Percentiles rank a stretch among this genome's conserved stretches.
phyloP scores from a whole-genome alignment of 2,888 invertebrate genomes.

The Schizaphis graminum region DNA sequence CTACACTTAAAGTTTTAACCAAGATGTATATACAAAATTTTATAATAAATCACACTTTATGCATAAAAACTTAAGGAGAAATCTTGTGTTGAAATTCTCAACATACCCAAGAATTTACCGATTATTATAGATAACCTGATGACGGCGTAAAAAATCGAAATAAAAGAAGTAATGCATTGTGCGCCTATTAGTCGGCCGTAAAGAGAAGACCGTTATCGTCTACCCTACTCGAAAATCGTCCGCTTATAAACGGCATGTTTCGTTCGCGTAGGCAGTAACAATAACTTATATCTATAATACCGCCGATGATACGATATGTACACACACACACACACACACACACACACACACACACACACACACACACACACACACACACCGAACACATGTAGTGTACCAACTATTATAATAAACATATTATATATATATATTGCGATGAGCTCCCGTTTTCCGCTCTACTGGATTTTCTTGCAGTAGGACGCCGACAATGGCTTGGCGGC shows the following conservation, averaged over 20 bases:
- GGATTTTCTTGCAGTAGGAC: constrained; percentile 41
- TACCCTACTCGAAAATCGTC: constrained; percentile 38
- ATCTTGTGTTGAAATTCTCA: neutral
- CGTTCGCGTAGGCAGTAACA: constrained; percentile 37
- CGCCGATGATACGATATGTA: neutral
- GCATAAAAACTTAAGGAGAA: neutral
- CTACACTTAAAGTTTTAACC: neutral
- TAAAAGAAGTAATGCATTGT: constrained; percentile 11
- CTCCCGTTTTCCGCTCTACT: constrained; percentile 61
- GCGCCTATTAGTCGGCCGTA: constrained; percentile 1
- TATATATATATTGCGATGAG: constrained; percentile 31
- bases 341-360: neutral
- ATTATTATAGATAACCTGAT: neutral
- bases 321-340: neutral
- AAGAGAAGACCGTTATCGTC: constrained; percentile 19
- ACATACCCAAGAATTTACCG: neutral
- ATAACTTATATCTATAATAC: constrained; percentile 16
- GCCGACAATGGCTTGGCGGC: constrained; percentile 34
- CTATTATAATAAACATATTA: neutral
- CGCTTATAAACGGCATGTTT: constrained; percentile 42
- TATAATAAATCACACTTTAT: neutral
- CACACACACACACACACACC: neutral
- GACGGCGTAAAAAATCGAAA: neutral
- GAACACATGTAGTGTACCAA: neutral
- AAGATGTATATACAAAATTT: neutral